phyloP scores from a whole-genome alignment of 2,888 invertebrate genomes.

The Athetis lepigone region DNA sequence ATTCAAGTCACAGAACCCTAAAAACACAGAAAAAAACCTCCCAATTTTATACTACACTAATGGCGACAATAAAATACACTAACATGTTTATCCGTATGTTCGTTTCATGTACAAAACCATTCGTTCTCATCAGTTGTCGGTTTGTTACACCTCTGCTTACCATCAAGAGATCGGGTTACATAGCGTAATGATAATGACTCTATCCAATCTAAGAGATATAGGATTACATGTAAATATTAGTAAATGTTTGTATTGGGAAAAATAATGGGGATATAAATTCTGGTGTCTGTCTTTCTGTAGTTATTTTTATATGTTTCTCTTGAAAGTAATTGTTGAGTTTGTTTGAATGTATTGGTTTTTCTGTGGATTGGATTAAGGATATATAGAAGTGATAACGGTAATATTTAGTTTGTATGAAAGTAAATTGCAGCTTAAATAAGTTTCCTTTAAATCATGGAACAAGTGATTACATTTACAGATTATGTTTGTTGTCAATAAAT shows the following conservation, averaged over 20 bases:
- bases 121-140: conserved; percentile 59
- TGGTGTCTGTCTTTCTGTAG: conserved; percentile 11
- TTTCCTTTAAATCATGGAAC: too few species aligned
- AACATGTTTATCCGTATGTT: conserved; percentile 68
- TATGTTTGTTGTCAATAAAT: too few species aligned
- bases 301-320: neutral
- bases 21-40: conserved; percentile 27
- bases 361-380: neutral
- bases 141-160: conserved; percentile 49
- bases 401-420: too few species aligned
- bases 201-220: conserved; percentile 60
- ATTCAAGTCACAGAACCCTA: too few species aligned
- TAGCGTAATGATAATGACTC: conserved; percentile 68
- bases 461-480: too few species aligned
- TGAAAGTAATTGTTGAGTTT: conserved; percentile 19
- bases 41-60: conserved; percentile 55
- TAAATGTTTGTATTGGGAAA: conserved; percentile 58
- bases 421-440: too few species aligned
- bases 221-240: conserved; percentile 62
- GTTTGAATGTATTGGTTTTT: neutral
- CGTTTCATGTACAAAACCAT: conserved; percentile 59
- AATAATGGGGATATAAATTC: conserved; percentile 47
- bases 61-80: conserved; percentile 60
- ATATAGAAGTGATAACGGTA: neutral
- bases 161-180: conserved; percentile 61